A percentile compares a stretch with the other conserved stretches of the same genome.
Conservation (phyloP, 2,888 invertebrate genomes). For the Galeopsomyia nigrocyanea region DNA sequence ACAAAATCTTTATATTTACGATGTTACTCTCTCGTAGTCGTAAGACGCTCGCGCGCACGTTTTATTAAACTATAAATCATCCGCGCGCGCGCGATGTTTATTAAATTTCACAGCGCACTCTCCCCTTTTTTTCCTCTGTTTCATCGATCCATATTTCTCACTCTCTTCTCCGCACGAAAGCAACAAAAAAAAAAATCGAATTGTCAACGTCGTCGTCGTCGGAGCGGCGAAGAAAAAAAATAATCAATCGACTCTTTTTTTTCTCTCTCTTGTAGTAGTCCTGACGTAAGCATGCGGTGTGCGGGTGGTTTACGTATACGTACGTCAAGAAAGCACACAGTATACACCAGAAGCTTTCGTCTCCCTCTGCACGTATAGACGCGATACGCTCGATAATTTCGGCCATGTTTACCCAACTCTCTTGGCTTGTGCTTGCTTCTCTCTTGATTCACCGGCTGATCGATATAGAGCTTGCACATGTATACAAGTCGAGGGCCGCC, state of each 20-base stretch:
- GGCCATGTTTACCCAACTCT: conserved; percentile 49
- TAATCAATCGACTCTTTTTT: no score
- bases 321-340: neutral
- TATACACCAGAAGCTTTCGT: neutral
- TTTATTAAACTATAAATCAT: conserved; percentile 24
- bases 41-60: conserved; percentile 7
- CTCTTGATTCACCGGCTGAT: conserved; percentile 39
- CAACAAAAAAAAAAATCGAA: conserved; percentile 15
- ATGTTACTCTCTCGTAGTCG: conserved; percentile 2
- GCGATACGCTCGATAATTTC: conserved; percentile 53
- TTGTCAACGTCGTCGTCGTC: no score
- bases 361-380: conserved; percentile 13
- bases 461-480: conserved; percentile 34
- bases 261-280: neutral
- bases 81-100: neutral
- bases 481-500: neutral
- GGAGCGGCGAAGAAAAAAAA: neutral
- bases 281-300: neutral
- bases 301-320: neutral
- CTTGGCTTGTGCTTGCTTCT: neutral
- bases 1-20: no score
- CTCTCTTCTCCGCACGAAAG: no score
- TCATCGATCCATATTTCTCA: no score
- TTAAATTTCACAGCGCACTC: neutral
- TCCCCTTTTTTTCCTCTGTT: conserved; percentile 9